Base-by-base conservation (phyloP, 2,888 invertebrate genomes). In the Chelonus formosanus region DNA sequence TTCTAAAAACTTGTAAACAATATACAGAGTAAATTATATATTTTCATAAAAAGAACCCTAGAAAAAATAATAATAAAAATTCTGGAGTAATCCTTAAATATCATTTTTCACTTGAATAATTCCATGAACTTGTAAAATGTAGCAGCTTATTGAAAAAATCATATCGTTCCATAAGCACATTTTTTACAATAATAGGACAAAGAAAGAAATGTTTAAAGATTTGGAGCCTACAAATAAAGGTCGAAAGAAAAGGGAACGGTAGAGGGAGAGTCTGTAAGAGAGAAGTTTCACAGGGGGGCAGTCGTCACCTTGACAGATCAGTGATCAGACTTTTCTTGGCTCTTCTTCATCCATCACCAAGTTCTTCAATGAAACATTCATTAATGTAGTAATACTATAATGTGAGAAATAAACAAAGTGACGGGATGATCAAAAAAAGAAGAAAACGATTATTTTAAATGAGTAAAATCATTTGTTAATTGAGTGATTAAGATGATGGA, bases 401-500 rank as follows among this genome's bases (percentile, higher is more conserved):
- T 34, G 35, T 34, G 45, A 34, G 32, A 34, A 31, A 45, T n/a
- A 48, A 48, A 48, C n/a, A 4, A 40, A 40, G 40, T 40, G 40
- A 31, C 50, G 50, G 35, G 57, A 53, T 34, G 53, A 53, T 54
- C 7, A 59, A 8, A 36, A 6, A 32, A 8, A 40, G 8, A n/a
- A n/a, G 4, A n/a, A 56, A 50, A 35, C 20, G 35, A 20, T 20
- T 20, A 20, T 20, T 20, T 43, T 8, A 34, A 48, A 48, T 48
- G 20, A 48, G 3, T 8, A 8, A 10, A 48, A 20, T 48, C 20
- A 20, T 48, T n/a, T 20, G 10, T 59, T 61, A 53, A 48, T 20
- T 20, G 2, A 20, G 20, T 20, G 5, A 6, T 35, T 43, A 50
- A 36, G 34, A 45, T 78, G 76, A 80, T 80, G 79, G 78, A 77